Conservation (phyloP, 2,113 vertebrate species). For the Rissa tridactyla region DNA sequence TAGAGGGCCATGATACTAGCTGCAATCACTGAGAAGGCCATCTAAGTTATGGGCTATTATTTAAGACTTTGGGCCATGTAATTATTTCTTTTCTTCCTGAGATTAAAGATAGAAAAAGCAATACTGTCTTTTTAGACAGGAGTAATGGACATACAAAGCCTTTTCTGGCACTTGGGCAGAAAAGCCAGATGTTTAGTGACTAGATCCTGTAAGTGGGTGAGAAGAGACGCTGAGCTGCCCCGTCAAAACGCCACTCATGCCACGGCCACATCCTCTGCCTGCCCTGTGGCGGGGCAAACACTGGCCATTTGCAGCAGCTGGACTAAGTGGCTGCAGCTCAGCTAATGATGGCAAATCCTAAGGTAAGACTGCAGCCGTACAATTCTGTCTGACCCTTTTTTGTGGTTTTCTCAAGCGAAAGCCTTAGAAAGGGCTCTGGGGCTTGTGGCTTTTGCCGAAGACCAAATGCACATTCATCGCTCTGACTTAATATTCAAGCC, state of each 20-base stretch:
- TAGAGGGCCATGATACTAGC: background rate
- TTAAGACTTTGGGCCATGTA: background rate
- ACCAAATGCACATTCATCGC: background rate
- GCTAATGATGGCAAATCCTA: background rate
- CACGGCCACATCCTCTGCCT: background rate
- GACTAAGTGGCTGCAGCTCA: background rate
- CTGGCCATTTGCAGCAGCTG: background rate
- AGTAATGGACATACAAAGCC: background rate
- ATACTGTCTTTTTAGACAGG: background rate
- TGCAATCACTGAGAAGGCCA: background rate
- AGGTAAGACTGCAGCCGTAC: background rate
- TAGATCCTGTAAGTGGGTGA: background rate
- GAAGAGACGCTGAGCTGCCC: background rate
- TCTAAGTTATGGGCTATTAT: background rate
- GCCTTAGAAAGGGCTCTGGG: background rate
- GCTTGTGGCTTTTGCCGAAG: background rate
- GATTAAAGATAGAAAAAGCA: background rate
- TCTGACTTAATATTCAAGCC: background rate
- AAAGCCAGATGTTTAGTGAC: background rate
- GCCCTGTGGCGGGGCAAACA: too few species aligned
- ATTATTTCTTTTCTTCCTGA: slow-evolving; percentile 9
- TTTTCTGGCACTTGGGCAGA: background rate
- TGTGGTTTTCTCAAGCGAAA: background rate
- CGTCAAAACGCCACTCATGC: background rate
- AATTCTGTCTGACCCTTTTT: background rate